Conservation (phyloP, 2,888 invertebrate genomes). For the Acleris sparsana region DNA sequence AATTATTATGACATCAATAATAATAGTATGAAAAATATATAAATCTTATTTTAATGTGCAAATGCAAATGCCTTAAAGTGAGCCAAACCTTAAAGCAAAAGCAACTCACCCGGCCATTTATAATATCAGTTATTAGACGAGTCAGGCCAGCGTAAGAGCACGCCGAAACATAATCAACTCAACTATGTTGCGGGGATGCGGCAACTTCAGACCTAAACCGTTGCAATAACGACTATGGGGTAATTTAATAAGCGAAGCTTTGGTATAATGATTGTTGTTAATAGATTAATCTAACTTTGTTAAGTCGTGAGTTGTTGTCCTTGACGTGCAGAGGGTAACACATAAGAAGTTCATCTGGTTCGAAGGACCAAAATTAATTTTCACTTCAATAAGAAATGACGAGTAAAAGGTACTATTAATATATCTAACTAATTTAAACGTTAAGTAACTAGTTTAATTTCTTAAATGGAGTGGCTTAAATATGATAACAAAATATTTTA, state of each 20-base stretch:
- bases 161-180: conserved; percentile 33
- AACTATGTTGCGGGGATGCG: conserved; percentile 31
- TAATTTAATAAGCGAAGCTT: conserved; percentile 35
- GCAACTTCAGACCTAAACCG: conserved; percentile 25
- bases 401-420: not conserved
- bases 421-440: not conserved
- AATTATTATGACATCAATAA: no score
- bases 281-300: conserved; percentile 36
- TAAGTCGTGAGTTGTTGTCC: conserved; percentile 18
- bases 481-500: no score
- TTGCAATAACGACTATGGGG: conserved; percentile 30
- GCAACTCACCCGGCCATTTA: not conserved
- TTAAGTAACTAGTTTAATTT: no score
- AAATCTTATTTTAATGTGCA: not conserved
- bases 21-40: no score
- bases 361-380: not conserved
- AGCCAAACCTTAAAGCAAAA: not conserved
- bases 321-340: conserved; percentile 8
- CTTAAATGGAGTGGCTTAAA: no score
- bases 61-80: not conserved
- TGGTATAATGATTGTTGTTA: conserved; percentile 37
- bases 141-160: conserved; percentile 11
- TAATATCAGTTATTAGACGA: conserved; percentile 11
- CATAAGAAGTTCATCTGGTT: not conserved
- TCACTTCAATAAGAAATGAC: not conserved